Base-by-base conservation (phyloP, 2,888 invertebrate genomes). In the Microplitis deprimator region DNA sequence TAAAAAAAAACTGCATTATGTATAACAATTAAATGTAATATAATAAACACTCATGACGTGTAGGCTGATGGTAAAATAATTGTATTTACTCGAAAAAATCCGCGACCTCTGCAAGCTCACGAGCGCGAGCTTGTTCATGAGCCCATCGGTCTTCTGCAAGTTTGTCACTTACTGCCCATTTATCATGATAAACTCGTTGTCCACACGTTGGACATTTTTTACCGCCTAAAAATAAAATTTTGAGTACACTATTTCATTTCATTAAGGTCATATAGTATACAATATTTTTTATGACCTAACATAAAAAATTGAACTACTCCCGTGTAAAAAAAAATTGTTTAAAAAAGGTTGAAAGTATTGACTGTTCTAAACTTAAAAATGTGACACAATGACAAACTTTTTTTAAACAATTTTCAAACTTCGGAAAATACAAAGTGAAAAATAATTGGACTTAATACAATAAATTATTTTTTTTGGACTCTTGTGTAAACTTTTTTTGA, bases 111-210 rank as follows among this genome's bases (percentile, higher is more conserved):
- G 94, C 93, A 17, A 95, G 89, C 86, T 95, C 95, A 79, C 95
- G 90, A 82, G 93, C 92, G 75, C 94, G 91, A 2, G 95, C 95
- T 87, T 95, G 94, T 84, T 94, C 93, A 85, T 95, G 95, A 1
- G 95, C 95, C 95, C 95, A 95, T 69, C 95, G 91, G 69, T 93
- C 92, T 88, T 95, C 95, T 0, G 94, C 94, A 50, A 94, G 89
- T 85, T 93, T 93, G 39, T 94, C 93, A 72, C 92, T 92, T 5
- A 94, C 88, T 75, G 93, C 92, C 94, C 94, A 95, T 84, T 94
- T 94, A 81, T 94, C 94, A 85, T 95, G 95, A 82, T 92, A 94
- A 79, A 95, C 92, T 82, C 92, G 92, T 82, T 93, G 90, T 6
- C 92, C 92, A 86, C 95, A 95, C 13, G 83, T 83, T 10, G 92